Conservation (phyloP, 1,140 invertebrate genomes). For the Bombus picipes region DNA sequence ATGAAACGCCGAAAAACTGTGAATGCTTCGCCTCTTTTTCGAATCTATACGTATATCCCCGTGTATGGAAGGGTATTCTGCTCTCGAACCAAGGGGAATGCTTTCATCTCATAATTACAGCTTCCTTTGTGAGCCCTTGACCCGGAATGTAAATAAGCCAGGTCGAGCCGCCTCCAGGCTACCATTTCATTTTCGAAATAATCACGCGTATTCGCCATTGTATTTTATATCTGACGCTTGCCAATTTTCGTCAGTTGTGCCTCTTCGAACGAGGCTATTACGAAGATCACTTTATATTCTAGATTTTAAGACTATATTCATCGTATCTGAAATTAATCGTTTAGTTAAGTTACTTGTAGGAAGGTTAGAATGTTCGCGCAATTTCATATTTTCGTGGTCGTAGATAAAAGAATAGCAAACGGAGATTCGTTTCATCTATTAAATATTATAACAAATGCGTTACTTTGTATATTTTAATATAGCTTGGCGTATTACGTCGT, state of each 20-base stretch:
- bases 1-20: conserved; percentile 58
- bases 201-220: conserved; percentile 46
- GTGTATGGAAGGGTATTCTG: conserved; percentile 29
- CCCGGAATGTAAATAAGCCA: conserved; percentile 60
- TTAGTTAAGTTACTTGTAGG: background rate
- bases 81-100: conserved; percentile 37
- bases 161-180: background rate
- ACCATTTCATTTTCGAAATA: conserved; percentile 54
- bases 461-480: background rate
- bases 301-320: background rate
- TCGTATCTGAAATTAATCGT: background rate
- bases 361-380: background rate
- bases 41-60: conserved; percentile 9
- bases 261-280: background rate
- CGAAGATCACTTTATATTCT: background rate
- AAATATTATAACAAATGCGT: background rate
- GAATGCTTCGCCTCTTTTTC: conserved; percentile 43
- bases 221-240: conserved; percentile 3
- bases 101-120: conserved; percentile 68
- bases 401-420: background rate
- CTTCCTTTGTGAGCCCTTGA: conserved; percentile 58
- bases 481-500: background rate
- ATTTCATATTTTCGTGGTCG: background rate
- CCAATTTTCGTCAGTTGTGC: background rate
- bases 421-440: background rate